phyloP scores from a whole-genome alignment of 1,140 invertebrate genomes.

The Lethocerus indicus region DNA sequence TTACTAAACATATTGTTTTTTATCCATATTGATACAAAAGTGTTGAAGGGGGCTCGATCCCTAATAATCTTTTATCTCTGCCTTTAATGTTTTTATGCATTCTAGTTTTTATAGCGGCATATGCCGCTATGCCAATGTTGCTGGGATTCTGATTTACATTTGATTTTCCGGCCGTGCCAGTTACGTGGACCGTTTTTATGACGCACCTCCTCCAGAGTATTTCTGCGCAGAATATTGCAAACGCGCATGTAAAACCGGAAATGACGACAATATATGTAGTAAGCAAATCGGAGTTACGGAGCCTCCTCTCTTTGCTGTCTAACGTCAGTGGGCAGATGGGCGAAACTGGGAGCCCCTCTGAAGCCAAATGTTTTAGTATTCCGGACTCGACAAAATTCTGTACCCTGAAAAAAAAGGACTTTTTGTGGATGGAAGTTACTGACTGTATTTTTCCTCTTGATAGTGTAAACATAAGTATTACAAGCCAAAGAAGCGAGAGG shows the following conservation, averaged over 20 bases:
- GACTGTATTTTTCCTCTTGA: no score
- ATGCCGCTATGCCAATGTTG: not conserved
- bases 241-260: conserved; percentile 36
- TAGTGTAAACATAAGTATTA: not conserved
- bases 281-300: conserved; percentile 44
- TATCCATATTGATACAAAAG: conserved; percentile 38
- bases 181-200: not conserved
- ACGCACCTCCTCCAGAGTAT: conserved; percentile 22
- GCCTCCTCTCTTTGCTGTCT: conserved; percentile 55
- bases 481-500: not conserved
- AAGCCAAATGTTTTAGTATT: conserved; percentile 43
- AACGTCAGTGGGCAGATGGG: conserved; percentile 62
- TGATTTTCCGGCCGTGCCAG: not conserved
- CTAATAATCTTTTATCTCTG: conserved; percentile 43
- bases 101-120: conserved; percentile 3
- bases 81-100: conserved; percentile 21
- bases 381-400: conserved; percentile 48
- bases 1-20: no score
- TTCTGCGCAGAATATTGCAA: conserved; percentile 44
- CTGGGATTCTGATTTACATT: not conserved
- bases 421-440: not conserved
- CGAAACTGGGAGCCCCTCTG: conserved; percentile 41
- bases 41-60: conserved; percentile 49
- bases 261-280: conserved; percentile 53
- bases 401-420: conserved; percentile 31